A percentile compares a stretch with the other conserved stretches of the same genome.
phyloP scores from a whole-genome alignment of 1,140 invertebrate genomes.

The Drosophila malerkotliana region DNA sequence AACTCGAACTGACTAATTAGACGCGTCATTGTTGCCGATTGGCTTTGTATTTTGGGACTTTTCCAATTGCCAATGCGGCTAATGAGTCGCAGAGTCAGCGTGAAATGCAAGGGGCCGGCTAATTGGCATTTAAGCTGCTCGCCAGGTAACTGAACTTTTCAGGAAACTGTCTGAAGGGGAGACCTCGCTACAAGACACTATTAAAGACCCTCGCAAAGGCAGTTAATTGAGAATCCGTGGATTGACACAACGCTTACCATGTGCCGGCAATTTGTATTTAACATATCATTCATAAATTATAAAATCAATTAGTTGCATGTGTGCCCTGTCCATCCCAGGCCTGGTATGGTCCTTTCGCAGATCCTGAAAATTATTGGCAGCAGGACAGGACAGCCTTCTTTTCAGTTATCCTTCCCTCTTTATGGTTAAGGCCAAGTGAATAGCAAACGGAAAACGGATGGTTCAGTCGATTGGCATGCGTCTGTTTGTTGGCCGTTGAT shows the following conservation, averaged over 20 bases:
- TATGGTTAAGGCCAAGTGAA: constrained; percentile 44
- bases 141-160: constrained; percentile 63
- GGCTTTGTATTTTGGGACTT: constrained; percentile 72
- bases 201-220: background rate
- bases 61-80: constrained; percentile 64
- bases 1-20: constrained; percentile 72
- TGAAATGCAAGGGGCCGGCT: constrained; percentile 25
- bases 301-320: constrained; percentile 81
- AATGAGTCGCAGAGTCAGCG: constrained; percentile 50
- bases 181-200: background rate
- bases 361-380: constrained; percentile 68
- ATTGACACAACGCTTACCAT: constrained; percentile 52
- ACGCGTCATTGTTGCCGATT: constrained; percentile 77
- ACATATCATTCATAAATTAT: constrained; percentile 81
- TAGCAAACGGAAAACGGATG: constrained; percentile 39
- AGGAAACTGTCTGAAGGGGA: constrained; percentile 28
- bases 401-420: constrained; percentile 16
- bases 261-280: constrained; percentile 67
- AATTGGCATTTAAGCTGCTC: constrained; percentile 74
- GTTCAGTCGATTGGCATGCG: constrained; percentile 66
- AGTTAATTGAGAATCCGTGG: background rate
- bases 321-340: constrained; percentile 32
- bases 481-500: constrained; percentile 58
- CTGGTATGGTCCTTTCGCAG: constrained; percentile 25
- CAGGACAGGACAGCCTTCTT: constrained; percentile 27